A percentile compares a stretch with the other conserved stretches of the same genome.
phyloP scores from a whole-genome alignment of 1,140 invertebrate species.

The Schlechtendalia chinensis region DNA sequence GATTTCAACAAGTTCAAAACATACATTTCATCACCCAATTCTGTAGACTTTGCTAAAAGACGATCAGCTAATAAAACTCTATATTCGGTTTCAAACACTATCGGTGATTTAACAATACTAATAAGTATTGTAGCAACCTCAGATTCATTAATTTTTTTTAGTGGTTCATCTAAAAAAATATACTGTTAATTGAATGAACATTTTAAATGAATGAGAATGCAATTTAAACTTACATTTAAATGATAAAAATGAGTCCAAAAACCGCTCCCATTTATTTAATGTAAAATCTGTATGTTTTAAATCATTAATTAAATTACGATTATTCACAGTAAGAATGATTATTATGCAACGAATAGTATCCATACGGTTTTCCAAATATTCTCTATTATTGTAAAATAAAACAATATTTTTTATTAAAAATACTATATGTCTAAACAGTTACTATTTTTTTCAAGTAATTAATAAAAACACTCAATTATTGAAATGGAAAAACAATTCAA shows the following conservation, averaged over 20 bases:
- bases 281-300: conserved; percentile 61
- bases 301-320: conserved; percentile 87
- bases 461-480: too few species aligned
- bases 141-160: conserved; percentile 51
- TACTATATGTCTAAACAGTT: too few species aligned
- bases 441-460: too few species aligned
- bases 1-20: conserved; percentile 94
- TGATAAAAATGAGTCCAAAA: too few species aligned
- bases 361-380: conserved; percentile 77
- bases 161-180: too few species aligned
- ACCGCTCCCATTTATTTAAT: conserved; percentile 62
- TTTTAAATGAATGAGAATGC: too few species aligned
- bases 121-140: conserved; percentile 97
- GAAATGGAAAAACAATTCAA: too few species aligned
- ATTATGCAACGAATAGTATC: conserved; percentile 95
- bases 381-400: conserved; percentile 54
- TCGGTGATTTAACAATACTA: conserved; percentile 97
- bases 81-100: conserved; percentile 98
- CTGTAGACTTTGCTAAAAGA: conserved; percentile 79
- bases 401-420: background rate
- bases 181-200: too few species aligned
- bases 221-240: too few species aligned
- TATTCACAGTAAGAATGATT: conserved; percentile 85
- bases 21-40: conserved; percentile 87
- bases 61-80: conserved; percentile 89